Percentiles rank a stretch among this genome's conserved stretches.
Evolutionary conservation across 2,113 vertebrate genomes (phyloP).

Genomic region (Microcebus jonahi): DNA sequence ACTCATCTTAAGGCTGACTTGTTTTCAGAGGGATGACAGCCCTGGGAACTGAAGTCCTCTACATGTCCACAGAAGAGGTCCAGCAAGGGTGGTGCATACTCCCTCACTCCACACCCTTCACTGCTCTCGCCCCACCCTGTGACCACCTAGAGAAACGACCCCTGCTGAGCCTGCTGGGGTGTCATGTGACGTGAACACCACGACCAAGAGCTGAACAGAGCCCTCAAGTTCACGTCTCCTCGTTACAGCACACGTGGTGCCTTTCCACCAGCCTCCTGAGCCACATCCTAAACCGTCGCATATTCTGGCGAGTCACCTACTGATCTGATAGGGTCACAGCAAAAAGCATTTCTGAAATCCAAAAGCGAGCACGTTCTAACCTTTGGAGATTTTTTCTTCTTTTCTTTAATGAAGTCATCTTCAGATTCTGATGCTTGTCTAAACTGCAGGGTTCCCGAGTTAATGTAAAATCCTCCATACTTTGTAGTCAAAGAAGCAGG

Average conservation of each 20-base stretch:
- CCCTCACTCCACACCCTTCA: not conserved
- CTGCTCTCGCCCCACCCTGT: not conserved
- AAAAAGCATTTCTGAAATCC: conserved; percentile 19
- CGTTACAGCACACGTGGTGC: fast-evolving
- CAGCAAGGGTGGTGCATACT: not conserved
- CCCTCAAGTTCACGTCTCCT: not conserved
- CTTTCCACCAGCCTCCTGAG: conserved; percentile 12
- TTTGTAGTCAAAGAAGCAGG: conserved; percentile 95
- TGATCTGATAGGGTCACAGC: not conserved
- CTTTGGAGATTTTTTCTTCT: conserved; percentile 89
- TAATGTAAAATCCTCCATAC: conserved; percentile 97
- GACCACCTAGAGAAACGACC: not conserved
- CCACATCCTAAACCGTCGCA: not conserved
- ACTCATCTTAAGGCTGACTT: not conserved
- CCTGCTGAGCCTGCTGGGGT: not conserved
- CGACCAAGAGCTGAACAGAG: not conserved
- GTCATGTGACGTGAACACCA: not conserved
- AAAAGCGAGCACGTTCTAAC: conserved; percentile 81
- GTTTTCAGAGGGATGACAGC: conserved; percentile 1
- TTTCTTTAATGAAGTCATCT: conserved; percentile 87
- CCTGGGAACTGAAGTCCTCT: conserved; percentile 57
- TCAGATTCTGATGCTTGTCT: conserved; percentile 92
- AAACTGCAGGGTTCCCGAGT: conserved; percentile 94
- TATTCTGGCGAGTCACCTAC: conserved; percentile 12
- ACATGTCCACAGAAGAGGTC: not conserved